Evolutionary conservation across 1,140 invertebrate genomes (phyloP), one percentile per base, ranked within the genome.

Genomic region (Macrocentrus cingulum): DNA sequence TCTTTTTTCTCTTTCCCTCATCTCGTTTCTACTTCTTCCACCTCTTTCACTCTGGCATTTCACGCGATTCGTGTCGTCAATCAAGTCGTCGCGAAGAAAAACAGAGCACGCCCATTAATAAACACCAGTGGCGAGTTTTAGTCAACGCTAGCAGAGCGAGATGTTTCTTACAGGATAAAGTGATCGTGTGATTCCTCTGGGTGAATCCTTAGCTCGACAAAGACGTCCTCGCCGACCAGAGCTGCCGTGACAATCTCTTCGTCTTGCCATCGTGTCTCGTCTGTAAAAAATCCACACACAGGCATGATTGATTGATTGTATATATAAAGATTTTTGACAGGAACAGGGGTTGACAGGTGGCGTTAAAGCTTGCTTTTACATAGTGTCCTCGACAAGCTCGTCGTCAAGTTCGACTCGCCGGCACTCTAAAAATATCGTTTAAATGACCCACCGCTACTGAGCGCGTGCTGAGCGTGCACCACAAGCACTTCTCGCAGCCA

Each of bases 381-480:
- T 8, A 44, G 37, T 49, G 37, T 50, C 39, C 39, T 50, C 37
- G 16, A 44, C 32, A 32, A 23, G 36, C 37, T 41, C 44, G 16
- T 48, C 56, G 51, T 63, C 62, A 66, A 63, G 66, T 71, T 67
- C 66, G 67, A 63, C 64, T 67, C 63, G 69, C 67, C 63, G 68
- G 65, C 64, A 56, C 56, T 65, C 71, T 75, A 75, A 75, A 75
- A 73, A 73, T 75, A 75, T 54, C 56, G 53, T 68, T 66, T 63
- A 70, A 71, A 70, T 67, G 62, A 71, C 65, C 66, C 57, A 66
- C 59, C 56, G 55, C 46, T 37, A 16, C 42, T 60, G 62, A 65
- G 59, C 45, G 54, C 39, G 19, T 32, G 34, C 56, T 29, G 25
- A 56, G 23, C 32, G 19, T 46, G 46, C 57, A 25, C 59, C 11